These are phyloP conservation scores for Tinea trinotella DNA, from an alignment of 2,888 invertebrate species.

Conservation along the genomic window DNA sequence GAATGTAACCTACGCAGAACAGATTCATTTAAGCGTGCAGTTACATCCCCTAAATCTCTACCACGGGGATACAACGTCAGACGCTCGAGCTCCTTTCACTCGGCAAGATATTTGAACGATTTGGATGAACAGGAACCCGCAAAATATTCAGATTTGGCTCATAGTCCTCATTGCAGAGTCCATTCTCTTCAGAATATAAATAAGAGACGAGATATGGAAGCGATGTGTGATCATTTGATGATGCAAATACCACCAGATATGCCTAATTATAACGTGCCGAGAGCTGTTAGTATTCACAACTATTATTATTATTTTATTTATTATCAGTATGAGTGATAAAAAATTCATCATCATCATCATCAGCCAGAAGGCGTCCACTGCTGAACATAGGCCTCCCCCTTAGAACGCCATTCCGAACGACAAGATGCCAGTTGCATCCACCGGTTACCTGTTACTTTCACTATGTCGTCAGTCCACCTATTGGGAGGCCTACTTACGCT, in stretches of 20 bases:
- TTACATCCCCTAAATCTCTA: conserved; percentile 32
- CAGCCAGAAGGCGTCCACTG: too few relatives aligned
- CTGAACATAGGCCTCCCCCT: too few relatives aligned
- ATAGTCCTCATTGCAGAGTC: conserved; percentile 44
- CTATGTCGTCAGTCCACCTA: too few relatives aligned
- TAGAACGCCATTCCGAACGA: too few relatives aligned
- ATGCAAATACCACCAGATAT: conserved; percentile 52
- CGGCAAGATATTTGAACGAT: conserved; percentile 49
- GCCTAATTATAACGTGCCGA: conserved; percentile 47
- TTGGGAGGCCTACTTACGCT: too few relatives aligned
- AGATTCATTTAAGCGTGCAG: conserved; percentile 53
- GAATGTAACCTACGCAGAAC: conserved; percentile 57
- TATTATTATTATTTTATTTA: too few relatives aligned
- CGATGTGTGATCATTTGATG: conserved; percentile 53
- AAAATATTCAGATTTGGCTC: conserved; percentile 36
- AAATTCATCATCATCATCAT: too few relatives aligned
- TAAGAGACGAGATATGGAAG: conserved; percentile 52
- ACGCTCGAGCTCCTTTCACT: conserved; percentile 56
- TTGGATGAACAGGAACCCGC: conserved; percentile 34
- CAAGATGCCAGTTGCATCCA: too few relatives aligned
- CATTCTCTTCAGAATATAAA: conserved; percentile 59
- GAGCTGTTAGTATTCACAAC: conserved; percentile 39
- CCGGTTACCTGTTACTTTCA: too few relatives aligned
- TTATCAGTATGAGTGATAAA: too few relatives aligned
- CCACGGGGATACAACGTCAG: conserved; percentile 50